Percentiles rank a stretch among this genome's conserved stretches.
Conservation (phyloP, 23 tunicate species). For the Aplidium turbinatum region DNA sequence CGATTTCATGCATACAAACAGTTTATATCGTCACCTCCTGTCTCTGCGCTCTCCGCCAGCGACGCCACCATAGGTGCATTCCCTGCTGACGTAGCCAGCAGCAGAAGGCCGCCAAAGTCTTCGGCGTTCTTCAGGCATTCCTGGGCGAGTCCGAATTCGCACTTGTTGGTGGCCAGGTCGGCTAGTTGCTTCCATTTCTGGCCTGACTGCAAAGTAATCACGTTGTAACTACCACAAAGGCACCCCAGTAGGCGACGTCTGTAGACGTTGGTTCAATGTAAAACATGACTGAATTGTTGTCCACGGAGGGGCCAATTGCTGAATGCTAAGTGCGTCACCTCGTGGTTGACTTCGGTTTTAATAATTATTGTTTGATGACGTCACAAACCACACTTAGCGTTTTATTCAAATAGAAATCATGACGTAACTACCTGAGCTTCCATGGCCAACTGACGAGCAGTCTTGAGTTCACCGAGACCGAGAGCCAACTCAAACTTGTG, state of each 20-base stretch:
- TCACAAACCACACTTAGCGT: no score
- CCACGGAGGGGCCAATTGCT: no score
- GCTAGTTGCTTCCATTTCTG: constrained; percentile 98
- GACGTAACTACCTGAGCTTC: constrained; percentile 92
- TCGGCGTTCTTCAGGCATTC: constrained; percentile 83
- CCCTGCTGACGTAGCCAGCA: constrained; percentile 94
- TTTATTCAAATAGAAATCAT: no score
- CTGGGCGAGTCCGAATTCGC: constrained; percentile 92
- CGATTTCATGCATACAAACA: no score
- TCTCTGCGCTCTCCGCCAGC: constrained; percentile 79
- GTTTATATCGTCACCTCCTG: constrained; percentile 88
- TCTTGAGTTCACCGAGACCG: constrained; percentile 74
- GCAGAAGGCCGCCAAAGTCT: constrained; percentile 87
- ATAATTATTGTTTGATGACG: no score
- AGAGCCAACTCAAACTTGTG: constrained; percentile 97
- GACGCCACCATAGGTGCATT: constrained; percentile 67
- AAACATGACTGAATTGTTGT: no score
- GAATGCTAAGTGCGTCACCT: no score
- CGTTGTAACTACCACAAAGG: no score
- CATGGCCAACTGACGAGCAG: constrained; percentile 83
- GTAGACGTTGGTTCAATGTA: no score
- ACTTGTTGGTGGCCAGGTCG: constrained; percentile 92
- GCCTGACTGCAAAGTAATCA: constrained; percentile 76
- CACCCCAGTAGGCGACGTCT: no score
- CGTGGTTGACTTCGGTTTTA: no score